These are phyloP conservation scores for Macaria notata DNA, from an alignment of 2,888 invertebrate genomes.

Conservation along the genomic window DNA sequence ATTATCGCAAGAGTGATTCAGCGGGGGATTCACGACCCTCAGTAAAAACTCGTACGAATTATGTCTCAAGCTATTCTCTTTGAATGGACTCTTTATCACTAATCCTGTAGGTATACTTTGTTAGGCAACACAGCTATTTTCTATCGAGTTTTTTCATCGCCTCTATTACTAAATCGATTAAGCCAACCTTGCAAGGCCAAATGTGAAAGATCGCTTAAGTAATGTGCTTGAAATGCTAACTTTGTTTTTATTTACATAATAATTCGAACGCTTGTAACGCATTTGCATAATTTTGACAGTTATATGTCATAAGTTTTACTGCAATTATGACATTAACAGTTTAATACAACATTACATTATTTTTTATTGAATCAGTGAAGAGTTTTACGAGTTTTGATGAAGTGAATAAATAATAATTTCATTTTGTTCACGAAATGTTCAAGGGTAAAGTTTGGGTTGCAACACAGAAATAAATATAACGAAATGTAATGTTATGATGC, in stretches of 20 bases:
- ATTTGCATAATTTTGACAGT: conserved; percentile 16
- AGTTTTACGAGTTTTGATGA: too few species aligned
- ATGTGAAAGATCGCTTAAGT: conserved; percentile 15
- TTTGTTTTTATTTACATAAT: conserved; percentile 22
- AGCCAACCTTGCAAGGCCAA: conserved; percentile 16
- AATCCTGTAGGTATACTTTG: not conserved
- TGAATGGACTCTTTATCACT: too few species aligned
- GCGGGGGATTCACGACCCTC: too few species aligned
- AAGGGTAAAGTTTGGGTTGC: too few species aligned
- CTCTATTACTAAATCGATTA: conserved; percentile 12
- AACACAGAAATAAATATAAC: too few species aligned
- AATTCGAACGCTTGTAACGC: conserved; percentile 10
- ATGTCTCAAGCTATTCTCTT: too few species aligned
- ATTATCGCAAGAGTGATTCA: too few species aligned
- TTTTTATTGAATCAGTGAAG: not conserved
- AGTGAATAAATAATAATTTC: too few species aligned
- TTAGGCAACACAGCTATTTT: conserved; percentile 12
- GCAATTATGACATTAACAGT: not conserved
- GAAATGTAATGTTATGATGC: too few species aligned
- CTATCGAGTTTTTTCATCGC: not conserved
- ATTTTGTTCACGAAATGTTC: too few species aligned
- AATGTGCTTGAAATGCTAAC: conserved; percentile 9
- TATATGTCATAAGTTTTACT: conserved; percentile 10
- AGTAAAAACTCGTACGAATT: too few species aligned
- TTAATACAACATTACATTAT: not conserved